Conservation (phyloP, 2,888 invertebrate species). For the Deroplatys truncata region DNA sequence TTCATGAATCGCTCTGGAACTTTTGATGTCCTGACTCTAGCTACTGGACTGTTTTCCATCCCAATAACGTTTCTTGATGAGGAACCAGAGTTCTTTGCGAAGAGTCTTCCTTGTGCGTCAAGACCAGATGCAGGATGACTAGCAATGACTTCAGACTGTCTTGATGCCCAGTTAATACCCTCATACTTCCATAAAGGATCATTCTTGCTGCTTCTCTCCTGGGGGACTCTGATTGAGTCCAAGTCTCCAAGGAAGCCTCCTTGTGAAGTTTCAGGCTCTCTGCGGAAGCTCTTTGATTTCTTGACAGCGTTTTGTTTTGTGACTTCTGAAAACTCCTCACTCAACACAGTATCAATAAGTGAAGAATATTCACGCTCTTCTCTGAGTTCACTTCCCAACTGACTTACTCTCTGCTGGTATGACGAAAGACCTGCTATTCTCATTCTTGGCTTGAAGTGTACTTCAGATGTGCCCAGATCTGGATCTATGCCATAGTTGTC, state of each 20-base stretch:
- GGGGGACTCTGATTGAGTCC: not conserved
- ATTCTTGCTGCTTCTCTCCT: not conserved
- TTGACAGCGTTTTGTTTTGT: constrained; percentile 49
- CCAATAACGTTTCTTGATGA: not conserved
- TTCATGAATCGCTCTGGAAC: constrained; percentile 43
- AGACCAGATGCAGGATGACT: not conserved
- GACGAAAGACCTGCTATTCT: constrained; percentile 52
- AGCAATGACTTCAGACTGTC: no score
- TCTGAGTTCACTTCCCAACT: constrained; percentile 41
- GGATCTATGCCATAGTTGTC: not conserved
- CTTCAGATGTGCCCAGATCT: not conserved
- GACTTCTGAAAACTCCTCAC: constrained; percentile 1
- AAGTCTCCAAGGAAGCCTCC: not conserved
- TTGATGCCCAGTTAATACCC: not conserved
- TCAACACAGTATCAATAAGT: constrained; percentile 40
- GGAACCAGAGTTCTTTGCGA: not conserved
- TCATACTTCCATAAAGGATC: not conserved
- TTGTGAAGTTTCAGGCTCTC: constrained; percentile 15
- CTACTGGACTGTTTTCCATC: not conserved
- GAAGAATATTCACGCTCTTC: constrained; percentile 41
- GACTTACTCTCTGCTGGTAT: constrained; percentile 50
- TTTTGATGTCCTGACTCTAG: constrained; percentile 45
- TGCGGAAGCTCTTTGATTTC: constrained; percentile 68
- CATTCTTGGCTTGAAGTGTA: constrained; percentile 35
- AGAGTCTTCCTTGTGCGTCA: not conserved